Conservation (phyloP, 2,888 invertebrate species). For the Limnephilus rhombicus region DNA sequence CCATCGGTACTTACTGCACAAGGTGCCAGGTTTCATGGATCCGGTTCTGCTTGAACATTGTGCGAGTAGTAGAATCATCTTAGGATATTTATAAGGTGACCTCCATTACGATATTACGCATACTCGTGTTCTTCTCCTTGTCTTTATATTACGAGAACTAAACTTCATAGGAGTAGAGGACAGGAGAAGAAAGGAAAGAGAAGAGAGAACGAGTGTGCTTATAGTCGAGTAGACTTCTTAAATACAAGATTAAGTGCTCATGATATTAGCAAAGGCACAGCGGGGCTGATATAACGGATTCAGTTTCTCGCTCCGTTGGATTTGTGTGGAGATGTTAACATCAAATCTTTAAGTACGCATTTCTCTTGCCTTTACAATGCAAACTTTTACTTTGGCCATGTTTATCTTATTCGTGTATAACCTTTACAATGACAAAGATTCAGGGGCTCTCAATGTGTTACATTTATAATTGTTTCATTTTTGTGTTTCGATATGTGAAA, state of each 20-base stretch:
- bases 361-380: neutral
- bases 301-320: neutral
- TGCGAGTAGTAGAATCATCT: slow-evolving; percentile 2
- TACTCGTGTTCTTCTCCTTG: slow-evolving; percentile 13
- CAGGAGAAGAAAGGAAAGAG: neutral
- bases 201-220: slow-evolving; percentile 15
- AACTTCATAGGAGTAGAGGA: neutral
- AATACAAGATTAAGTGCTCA: slow-evolving; percentile 19
- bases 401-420: neutral
- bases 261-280: neutral
- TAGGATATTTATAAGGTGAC: slow-evolving; percentile 14
- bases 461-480: too few species aligned
- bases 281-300: neutral
- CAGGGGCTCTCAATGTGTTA: neutral
- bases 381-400: neutral
- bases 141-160: slow-evolving; percentile 25
- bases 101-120: slow-evolving; percentile 25
- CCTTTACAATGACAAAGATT: neutral
- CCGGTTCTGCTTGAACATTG: neutral
- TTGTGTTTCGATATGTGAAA: neutral
- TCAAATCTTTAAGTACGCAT: neutral
- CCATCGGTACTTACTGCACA: too few species aligned
- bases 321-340: slow-evolving; percentile 1
- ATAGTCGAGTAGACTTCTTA: slow-evolving; percentile 16
- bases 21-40: too few species aligned